Percentiles rank a stretch among this genome's conserved stretches.
These are phyloP conservation scores for Rhinopithecus roxellana DNA, from an alignment of 2,113 vertebrate genomes.

Conservation along the genomic window DNA sequence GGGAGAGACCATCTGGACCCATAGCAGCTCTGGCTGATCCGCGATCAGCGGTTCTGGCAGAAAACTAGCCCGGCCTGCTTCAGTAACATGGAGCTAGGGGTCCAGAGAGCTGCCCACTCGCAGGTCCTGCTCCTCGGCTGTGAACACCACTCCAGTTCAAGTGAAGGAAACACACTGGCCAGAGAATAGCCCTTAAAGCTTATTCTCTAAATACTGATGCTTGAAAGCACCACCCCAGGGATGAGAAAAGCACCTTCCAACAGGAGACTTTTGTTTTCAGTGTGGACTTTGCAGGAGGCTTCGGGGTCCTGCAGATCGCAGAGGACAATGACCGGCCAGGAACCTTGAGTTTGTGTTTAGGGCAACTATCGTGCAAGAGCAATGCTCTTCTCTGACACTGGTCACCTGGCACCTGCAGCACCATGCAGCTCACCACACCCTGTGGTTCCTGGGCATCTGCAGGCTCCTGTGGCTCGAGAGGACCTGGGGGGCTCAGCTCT, in stretches of 20 bases:
- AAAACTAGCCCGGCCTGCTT: accelerated
- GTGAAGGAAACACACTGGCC: too few species aligned
- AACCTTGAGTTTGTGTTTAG: accelerated
- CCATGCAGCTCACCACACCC: too few species aligned
- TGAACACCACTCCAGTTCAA: not conserved
- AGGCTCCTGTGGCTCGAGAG: not conserved
- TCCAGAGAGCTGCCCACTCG: not conserved
- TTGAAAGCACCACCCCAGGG: not conserved
- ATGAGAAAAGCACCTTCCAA: too few species aligned
- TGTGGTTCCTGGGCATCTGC: too few species aligned
- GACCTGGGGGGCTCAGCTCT: not conserved
- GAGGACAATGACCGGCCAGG: accelerated
- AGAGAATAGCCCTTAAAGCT: not conserved
- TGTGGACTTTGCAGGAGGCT: not conserved
- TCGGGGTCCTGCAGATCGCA: accelerated
- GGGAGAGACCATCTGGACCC: too few species aligned
- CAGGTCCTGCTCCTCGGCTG: accelerated
- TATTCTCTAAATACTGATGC: too few species aligned
- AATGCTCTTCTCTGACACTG: accelerated
- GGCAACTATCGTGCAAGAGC: too few species aligned
- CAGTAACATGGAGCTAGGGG: too few species aligned
- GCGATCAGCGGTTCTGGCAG: accelerated
- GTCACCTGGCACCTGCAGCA: not conserved
- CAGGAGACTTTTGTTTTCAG: too few species aligned
- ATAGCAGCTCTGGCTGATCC: not conserved